phyloP scores from a whole-genome alignment of 1,140 invertebrate species.

The Ridgeia piscesae region DNA sequence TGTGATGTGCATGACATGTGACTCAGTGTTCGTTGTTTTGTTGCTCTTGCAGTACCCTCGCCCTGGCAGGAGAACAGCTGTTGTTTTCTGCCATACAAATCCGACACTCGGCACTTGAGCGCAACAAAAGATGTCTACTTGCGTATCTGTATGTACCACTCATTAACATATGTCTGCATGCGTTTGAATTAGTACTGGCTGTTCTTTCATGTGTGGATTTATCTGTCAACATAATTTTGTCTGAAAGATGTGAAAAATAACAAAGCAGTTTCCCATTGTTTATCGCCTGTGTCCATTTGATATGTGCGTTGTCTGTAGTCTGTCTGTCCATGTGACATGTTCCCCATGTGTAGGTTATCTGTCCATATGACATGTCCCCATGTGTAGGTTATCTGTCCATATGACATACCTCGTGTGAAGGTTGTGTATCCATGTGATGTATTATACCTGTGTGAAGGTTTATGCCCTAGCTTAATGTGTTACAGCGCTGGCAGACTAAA shows the following conservation, averaged over 20 bases:
- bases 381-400: conserved; percentile 31
- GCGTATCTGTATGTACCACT: conserved; percentile 73
- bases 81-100: conserved; percentile 72
- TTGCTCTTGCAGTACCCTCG: conserved; percentile 49
- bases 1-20: too few relatives aligned
- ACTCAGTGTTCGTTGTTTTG: background rate
- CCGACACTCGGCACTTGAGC: conserved; percentile 79
- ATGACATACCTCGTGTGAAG: too few relatives aligned
- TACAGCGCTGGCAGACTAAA: background rate
- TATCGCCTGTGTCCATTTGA: too few relatives aligned
- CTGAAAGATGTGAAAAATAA: background rate
- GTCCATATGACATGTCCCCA: too few relatives aligned
- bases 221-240: background rate
- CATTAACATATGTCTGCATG: background rate
- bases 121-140: conserved; percentile 86
- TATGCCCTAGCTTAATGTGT: background rate
- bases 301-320: too few relatives aligned
- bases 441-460: too few relatives aligned
- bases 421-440: too few relatives aligned
- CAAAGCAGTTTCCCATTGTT: background rate
- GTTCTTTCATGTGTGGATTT: background rate
- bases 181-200: background rate
- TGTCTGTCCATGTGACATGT: too few relatives aligned
- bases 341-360: too few relatives aligned
- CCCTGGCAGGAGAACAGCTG: conserved; percentile 60